Base-by-base conservation (phyloP, 1,140 invertebrate species). In the Aradophagus sp. region DNA sequence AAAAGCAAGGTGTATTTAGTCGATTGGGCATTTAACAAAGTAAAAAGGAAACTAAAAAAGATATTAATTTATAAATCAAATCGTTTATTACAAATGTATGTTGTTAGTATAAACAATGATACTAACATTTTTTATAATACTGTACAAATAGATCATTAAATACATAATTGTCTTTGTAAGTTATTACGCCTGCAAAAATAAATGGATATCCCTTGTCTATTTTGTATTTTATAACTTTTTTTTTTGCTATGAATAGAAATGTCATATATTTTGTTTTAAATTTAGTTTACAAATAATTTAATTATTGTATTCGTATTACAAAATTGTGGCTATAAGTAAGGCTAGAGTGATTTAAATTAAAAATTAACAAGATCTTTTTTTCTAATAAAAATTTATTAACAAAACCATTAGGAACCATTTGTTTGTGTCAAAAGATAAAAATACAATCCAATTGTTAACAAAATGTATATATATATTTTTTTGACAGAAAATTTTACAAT, bases 1-100 rank as follows among this genome's bases (percentile, higher is more conserved):
- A 77, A 44, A 85, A 80, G 41, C 73, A 79, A 2, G 77, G 80
- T 44, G 84, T 86, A 13, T 86, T 86, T 53, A 85, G 84, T 71
- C 78, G 84, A 45, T 52, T 86, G 32, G 84, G 84, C 5, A 55
- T 84, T 72, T 85, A 67, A 83, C 44, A 14, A 20, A 53, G 35
- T 1, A 44, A 17, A 15, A 48, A 12, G 5, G 13, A 16, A 34
- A 35, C 3, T 27, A 34, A 29, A 2, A 27, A n/a, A 16, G 16
- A 10, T 32, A 35, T 14, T 26, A 26, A 17, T 50, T 13, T 13
- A 34, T n/a, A n/a, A n/a, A n/a, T n/a, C n/a, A n/a, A n/a, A n/a
- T n/a, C n/a, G n/a, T n/a, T n/a, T n/a, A n/a, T n/a, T n/a, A n/a
- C n/a, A n/a, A n/a, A n/a, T 13, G 2, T 34, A 50, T 15, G 17